These are phyloP conservation scores for Ophraella communa DNA, from an alignment of 2,888 invertebrate species.

Conservation along the genomic window DNA sequence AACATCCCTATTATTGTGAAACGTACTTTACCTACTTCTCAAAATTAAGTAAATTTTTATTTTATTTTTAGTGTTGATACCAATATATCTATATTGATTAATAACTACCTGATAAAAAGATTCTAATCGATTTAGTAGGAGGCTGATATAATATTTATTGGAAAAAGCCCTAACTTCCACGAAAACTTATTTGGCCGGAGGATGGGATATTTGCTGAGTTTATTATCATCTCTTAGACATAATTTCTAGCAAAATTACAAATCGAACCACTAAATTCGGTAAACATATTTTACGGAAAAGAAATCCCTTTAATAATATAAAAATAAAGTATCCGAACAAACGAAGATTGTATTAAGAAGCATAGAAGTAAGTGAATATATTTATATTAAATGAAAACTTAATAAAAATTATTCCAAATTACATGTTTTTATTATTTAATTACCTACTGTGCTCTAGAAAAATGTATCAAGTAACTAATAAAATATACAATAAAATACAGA, in stretches of 20 bases:
- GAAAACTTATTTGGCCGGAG: background rate
- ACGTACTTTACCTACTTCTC: too few relatives aligned
- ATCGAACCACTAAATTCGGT: background rate
- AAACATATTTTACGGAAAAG: background rate
- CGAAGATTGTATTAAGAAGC: background rate
- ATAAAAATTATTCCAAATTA: too few relatives aligned
- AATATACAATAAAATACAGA: too few relatives aligned
- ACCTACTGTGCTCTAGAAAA: too few relatives aligned
- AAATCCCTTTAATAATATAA: background rate
- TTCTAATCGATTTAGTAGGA: background rate
- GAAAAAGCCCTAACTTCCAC: background rate
- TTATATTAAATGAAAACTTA: background rate
- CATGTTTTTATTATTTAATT: too few relatives aligned
- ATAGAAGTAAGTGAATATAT: background rate
- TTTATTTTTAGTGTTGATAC: too few relatives aligned
- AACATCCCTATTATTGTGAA: too few relatives aligned
- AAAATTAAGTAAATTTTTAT: too few relatives aligned
- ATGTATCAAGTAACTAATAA: too few relatives aligned
- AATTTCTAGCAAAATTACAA: background rate
- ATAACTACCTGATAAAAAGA: background rate
- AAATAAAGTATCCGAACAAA: background rate
- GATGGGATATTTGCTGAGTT: background rate
- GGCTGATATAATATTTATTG: background rate
- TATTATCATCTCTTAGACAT: background rate
- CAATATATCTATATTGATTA: too few relatives aligned